Evolutionary conservation across 2,888 invertebrate genomes (phyloP).

Genomic region (Hydriomena furcata): DNA sequence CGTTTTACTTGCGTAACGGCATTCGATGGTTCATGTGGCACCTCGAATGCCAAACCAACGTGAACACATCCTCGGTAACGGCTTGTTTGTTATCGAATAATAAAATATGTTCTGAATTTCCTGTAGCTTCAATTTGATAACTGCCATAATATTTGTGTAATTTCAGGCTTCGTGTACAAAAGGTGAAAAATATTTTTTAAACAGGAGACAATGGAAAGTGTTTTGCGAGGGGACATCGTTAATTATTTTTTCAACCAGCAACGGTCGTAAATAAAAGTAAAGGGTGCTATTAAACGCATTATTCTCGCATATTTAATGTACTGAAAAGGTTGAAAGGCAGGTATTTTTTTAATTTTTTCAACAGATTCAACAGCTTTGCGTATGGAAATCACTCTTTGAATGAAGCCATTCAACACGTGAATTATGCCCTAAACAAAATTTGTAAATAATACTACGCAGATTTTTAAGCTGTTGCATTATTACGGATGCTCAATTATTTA

Average conservation of each 20-base stretch:
- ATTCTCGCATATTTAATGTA: constrained; percentile 81
- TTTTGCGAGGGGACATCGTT: constrained; percentile 67
- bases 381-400: constrained; percentile 65
- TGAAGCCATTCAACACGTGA: constrained; percentile 64
- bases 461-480: constrained; percentile 2
- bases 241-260: constrained; percentile 73
- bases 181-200: constrained; percentile 55
- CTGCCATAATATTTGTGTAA: constrained; percentile 28
- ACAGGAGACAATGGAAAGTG: constrained; percentile 66
- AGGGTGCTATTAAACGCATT: constrained; percentile 82
- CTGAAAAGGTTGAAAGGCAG: constrained; percentile 76
- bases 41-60: constrained; percentile 64
- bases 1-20: constrained; percentile 68
- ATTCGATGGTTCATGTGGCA: constrained; percentile 63
- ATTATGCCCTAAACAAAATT: constrained; percentile 17
- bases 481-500: neutral
- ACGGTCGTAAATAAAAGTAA: constrained; percentile 77
- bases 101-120: constrained; percentile 31
- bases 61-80: constrained; percentile 51
- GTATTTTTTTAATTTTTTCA: constrained; percentile 57
- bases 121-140: constrained; percentile 26
- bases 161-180: constrained; percentile 38
- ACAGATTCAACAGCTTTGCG: constrained; percentile 72
- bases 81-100: constrained; percentile 47
- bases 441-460: neutral